Percentiles rank a stretch among this genome's conserved stretches.
phyloP scores from a whole-genome alignment of 2,797 vertebrate species.

The Dendrocincla fuliginosa region DNA sequence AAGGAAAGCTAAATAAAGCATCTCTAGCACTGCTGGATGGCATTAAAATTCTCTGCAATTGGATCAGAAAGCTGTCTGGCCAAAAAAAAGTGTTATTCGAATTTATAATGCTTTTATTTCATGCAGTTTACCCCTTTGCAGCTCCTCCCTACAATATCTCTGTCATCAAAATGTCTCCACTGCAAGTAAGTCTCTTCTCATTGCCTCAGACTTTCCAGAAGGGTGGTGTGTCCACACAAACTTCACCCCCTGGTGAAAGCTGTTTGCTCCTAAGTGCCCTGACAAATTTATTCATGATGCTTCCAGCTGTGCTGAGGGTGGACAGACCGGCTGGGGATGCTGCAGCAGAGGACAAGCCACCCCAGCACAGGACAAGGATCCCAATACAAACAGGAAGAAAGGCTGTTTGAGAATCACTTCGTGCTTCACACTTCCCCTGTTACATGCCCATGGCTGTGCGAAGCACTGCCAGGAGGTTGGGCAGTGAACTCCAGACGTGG shows the following conservation, averaged over 20 bases:
- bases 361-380: background rate
- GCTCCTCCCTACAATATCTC: background rate
- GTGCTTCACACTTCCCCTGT: background rate
- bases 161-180: background rate
- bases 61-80: background rate
- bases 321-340: background rate
- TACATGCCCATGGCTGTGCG: background rate
- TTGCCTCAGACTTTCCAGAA: background rate
- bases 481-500: background rate
- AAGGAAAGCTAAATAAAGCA: background rate
- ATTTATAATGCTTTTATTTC: background rate
- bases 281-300: background rate
- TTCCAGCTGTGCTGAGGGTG: conserved; percentile 13
- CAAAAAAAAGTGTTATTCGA: background rate
- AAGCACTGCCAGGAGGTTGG: conserved; percentile 1
- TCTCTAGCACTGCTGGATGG: background rate
- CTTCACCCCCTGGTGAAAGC: conserved; percentile 20
- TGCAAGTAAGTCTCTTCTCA: background rate
- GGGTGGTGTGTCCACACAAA: background rate
- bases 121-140: background rate
- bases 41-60: background rate
- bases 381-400: rapidly evolving
- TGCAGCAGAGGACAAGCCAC: background rate
- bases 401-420: background rate
- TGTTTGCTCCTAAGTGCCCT: background rate